Percentiles rank a stretch among this genome's conserved stretches.
These are phyloP conservation scores for Dione juno DNA, from an alignment of 2,888 invertebrate genomes.

Conservation along the genomic window DNA sequence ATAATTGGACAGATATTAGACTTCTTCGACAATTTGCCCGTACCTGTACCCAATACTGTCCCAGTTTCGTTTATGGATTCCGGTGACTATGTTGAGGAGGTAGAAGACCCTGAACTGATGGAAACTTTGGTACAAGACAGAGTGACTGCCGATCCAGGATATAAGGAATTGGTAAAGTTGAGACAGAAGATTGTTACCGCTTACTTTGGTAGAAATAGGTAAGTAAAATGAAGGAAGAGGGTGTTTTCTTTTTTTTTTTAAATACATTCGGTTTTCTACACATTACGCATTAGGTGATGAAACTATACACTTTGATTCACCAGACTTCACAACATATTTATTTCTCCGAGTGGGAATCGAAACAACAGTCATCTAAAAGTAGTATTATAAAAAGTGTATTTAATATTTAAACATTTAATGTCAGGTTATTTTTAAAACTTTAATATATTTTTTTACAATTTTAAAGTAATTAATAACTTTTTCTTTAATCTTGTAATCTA, in stretches of 20 bases:
- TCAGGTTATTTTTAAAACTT: no score
- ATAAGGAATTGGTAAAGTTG: slow-evolving; percentile 67
- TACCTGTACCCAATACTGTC: slow-evolving; percentile 76
- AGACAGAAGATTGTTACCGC: slow-evolving; percentile 75
- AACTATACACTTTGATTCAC: no score
- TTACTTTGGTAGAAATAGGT: slow-evolving; percentile 72
- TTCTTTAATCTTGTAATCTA: no score
- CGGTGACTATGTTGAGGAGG: slow-evolving; percentile 67
- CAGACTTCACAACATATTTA: no score
- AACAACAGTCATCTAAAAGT: no score
- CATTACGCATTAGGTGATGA: no score
- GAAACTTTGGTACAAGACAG: slow-evolving; percentile 61
- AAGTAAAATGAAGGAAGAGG: neutral
- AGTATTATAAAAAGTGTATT: no score
- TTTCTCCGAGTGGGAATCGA: no score
- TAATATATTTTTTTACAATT: no score
- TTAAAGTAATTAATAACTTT: no score
- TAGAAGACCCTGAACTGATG: slow-evolving; percentile 62
- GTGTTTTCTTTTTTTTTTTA: slow-evolving; percentile 12
- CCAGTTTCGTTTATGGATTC: slow-evolving; percentile 77
- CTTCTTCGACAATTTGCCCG: slow-evolving; percentile 81
- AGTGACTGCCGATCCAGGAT: slow-evolving; percentile 70
- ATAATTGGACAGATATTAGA: slow-evolving; percentile 86
- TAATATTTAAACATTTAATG: no score
- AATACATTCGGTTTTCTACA: no score